Percentiles rank a stretch among this genome's conserved stretches.
Conservation (phyloP, 2,113 vertebrate genomes). For the Craseonycteris thonglongyai region DNA sequence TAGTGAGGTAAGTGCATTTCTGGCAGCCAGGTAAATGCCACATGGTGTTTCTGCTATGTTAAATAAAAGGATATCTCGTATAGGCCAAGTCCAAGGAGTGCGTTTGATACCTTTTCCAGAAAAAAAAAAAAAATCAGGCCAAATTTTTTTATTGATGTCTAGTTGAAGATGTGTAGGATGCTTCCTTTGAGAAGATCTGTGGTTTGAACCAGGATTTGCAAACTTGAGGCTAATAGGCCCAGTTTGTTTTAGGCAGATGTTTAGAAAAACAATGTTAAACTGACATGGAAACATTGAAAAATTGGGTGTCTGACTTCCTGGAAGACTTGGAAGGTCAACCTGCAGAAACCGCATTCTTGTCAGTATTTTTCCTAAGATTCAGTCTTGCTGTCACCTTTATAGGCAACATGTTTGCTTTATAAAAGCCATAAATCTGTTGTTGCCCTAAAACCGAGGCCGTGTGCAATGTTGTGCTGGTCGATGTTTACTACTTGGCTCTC, state of each 20-base stretch:
- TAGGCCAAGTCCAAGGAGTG: neutral
- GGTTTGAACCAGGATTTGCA: neutral
- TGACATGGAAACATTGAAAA: neutral
- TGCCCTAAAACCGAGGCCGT: neutral
- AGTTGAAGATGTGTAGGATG: neutral
- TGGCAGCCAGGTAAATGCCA: neutral
- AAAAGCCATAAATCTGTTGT: neutral
- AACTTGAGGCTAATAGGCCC: neutral
- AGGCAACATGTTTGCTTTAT: neutral
- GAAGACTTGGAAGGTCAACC: neutral
- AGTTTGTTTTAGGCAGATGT: neutral
- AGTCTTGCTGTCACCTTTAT: neutral
- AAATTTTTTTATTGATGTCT: neutral
- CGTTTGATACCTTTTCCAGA: neutral
- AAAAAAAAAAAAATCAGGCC: neutral
- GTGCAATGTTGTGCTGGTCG: too few relatives aligned
- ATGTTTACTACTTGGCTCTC: neutral
- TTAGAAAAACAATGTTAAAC: neutral
- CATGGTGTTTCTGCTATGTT: neutral
- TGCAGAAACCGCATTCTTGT: neutral
- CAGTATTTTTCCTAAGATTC: neutral
- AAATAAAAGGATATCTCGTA: neutral
- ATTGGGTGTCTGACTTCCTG: neutral
- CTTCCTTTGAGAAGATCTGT: neutral
- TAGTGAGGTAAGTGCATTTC: neutral